These are phyloP conservation scores for Luehdorfia chinensis DNA, from an alignment of 1,140 invertebrate species.

Conservation along the genomic window DNA sequence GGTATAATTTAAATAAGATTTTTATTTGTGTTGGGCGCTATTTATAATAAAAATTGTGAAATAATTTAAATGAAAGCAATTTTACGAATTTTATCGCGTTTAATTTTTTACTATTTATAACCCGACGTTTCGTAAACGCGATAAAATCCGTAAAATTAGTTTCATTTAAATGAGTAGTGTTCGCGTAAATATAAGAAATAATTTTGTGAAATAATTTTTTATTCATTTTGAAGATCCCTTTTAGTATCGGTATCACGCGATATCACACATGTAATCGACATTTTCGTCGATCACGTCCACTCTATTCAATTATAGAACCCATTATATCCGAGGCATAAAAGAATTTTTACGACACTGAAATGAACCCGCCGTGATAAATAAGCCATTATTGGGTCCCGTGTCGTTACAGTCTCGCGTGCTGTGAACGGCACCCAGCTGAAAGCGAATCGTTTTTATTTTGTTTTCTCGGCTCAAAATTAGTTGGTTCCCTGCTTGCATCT, in stretches of 20 bases:
- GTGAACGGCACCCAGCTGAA: conserved; percentile 16
- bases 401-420: conserved; percentile 20
- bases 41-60: too few relatives aligned
- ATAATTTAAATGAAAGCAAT: too few relatives aligned
- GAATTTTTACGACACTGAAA: conserved; percentile 10
- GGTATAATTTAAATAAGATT: too few relatives aligned
- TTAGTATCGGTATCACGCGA: background rate
- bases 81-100: too few relatives aligned
- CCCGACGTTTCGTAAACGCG: too few relatives aligned
- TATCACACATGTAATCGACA: conserved; percentile 4
- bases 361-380: conserved; percentile 11
- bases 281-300: conserved; percentile 10
- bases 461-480: conserved; percentile 23
- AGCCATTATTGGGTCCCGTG: conserved; percentile 18
- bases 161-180: too few relatives aligned
- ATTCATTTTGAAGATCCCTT: background rate
- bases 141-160: too few relatives aligned
- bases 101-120: too few relatives aligned
- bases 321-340: conserved; percentile 5
- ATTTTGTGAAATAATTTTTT: background rate
- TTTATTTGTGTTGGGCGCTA: too few relatives aligned
- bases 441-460: conserved; percentile 20
- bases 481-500: background rate
- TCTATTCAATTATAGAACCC: conserved; percentile 12
- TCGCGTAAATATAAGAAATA: too few relatives aligned